Base-by-base conservation (phyloP, 2,888 invertebrate genomes). In the Drosophila atroscutellata region DNA sequence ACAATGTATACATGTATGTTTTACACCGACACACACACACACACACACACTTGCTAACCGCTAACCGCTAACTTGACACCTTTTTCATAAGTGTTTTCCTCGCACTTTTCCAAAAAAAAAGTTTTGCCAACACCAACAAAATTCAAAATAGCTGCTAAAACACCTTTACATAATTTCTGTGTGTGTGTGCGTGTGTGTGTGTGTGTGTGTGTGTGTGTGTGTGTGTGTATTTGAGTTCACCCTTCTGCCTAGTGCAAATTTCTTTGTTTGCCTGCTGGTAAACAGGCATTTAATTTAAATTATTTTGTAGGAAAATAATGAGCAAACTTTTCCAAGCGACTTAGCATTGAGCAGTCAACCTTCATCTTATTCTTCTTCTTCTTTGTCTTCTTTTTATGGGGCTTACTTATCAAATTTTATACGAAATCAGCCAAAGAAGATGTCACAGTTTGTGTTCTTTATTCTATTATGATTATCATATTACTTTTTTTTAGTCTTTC, bases 281-380 rank as follows among this genome's bases (percentile, higher is more conserved):
- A 87, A 76, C 80, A 64, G 65, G 71, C 69, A 77, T 83, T 83
- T 74, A 85, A 85, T 67, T 75, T 75, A 69, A 81, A 83, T 83
- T 75, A 75, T 77, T 80, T 74, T 74, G 72, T 64, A 59, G 59
- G 34, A 56, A 45, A 65, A 50, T 74, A 80, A 76, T 72, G 69
- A 66, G 64, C 64, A 80, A 88, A 83, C 54, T 83, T 80, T 65
- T 52, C 26, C 20, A 49, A 39, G 36, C 49, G 65, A 63, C 51
- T 45, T 30, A 36, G 26, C 20, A 57, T 49, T 49, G 26, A 54
- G 37, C 52, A 47, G 66, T 42, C 67, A 37, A 24, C 24, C 18
- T 18, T 49, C 49, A 18, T 49, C 5, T 49, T 26, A 0, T 45
- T 45, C 3, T 45, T 45, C 18, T 49, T 26, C 24, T 47, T 9